Base-by-base conservation (phyloP, 1,140 invertebrate species). In the Bombus picipes region DNA sequence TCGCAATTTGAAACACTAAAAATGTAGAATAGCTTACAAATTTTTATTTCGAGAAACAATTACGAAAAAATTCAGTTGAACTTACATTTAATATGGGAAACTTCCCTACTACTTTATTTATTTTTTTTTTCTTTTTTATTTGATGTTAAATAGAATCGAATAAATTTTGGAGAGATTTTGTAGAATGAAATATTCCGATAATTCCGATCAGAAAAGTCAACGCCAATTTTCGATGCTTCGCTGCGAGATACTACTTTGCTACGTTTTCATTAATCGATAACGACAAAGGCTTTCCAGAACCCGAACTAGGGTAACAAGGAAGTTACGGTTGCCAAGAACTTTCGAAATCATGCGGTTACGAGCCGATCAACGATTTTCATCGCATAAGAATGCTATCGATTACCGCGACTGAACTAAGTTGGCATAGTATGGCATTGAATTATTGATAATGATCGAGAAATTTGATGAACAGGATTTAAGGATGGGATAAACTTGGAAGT, bases 191-290 rank as follows among this genome's bases (percentile, higher is more conserved):
- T 43, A 32, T 59, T 43, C 53, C 1, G 1, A 22, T 62, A 34
- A 81, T 59, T 6, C 12, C 57, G 41, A 43, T 39, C 3, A 72
- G 47, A 41, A 43, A 81, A 81, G 37, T 73, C 47, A 37, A 59
- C 37, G 28, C 6, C 9, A 47, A 39, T 53, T 37, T 59, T 39
- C 39, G 25, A 41, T 13, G 34, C 9, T 12, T 3, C 37, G 22
- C 47, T 6, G 12, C 57, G 22, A 74, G 39, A 65, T 43, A 57
- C 6, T 47, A 34, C 39, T 57, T 13, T n/a, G 71, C 6, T 47
- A 28, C 53, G 71, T 13, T n/a, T 32, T 22, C 62, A 41, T 77
- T 83, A 77, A 83, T 83, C 73, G 81, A 57, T 70, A 47, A 57
- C 34, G 43, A 77, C 73, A 73, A 70, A 66, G 72, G 18, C 37